Evolutionary conservation across 2,797 vertebrate genomes (phyloP), one percentile per base, ranked within the genome.

Genomic region (Hemibagrus guttatus): DNA sequence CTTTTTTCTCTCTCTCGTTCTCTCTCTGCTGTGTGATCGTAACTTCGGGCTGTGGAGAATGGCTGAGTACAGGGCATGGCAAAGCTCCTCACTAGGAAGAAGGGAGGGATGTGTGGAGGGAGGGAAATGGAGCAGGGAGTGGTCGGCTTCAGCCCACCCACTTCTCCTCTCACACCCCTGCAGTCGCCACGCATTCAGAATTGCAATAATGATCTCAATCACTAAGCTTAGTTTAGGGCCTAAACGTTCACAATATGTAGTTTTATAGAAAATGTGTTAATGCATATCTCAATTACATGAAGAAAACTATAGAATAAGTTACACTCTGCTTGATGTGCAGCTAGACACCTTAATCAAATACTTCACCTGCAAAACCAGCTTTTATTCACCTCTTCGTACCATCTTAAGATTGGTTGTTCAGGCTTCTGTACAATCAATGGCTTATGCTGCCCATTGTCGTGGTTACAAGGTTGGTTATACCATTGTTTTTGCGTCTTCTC

Each of bases 41-140:
- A 94, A 90, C 89, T 95, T 94, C 92, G 91, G 93, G 93, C 94
- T 95, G 93, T 93, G 92, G 92, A 95, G 93, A 96, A 95, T 95
- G 94, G 93, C 92, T 91, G 91, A 90, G 91, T 68, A 88, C 88
- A 85, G 91, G 91, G 88, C 84, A 91, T 93, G 92, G 93, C 92
- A 92, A 91, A 92, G 92, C 93, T 95, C 93, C 94, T 95, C 92
- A 88, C 91, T 91, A 88, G 91, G 81, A 86, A 74, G 92, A 90
- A 92, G 92, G 94, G 94, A 92, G 87, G 91, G 85, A 84, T 69
- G 92, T 89, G 92, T 91, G 94, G 93, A 92, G 95, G 93, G 92
- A 86, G 87, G 90, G 84, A 87, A 84, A 86, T 88, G 88, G 90
- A 89, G 13, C 78, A 93, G 94, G 96, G 96, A 95, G 95, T 96